Base-by-base conservation (phyloP, 1,140 invertebrate genomes). In the Drosophila littoralis region DNA sequence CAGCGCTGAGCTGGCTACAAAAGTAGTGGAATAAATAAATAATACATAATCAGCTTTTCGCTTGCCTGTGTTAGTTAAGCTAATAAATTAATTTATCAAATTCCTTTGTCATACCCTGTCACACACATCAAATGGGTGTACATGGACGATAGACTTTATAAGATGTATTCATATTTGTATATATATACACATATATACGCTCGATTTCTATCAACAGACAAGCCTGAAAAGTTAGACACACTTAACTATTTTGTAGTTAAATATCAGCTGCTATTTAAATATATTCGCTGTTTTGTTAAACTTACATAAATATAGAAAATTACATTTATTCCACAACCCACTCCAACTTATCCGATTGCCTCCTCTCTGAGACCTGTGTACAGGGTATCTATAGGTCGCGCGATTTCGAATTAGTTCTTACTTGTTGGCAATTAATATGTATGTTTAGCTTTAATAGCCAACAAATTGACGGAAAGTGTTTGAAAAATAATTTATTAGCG, bases 31-130 rank as follows among this genome's bases (percentile, higher is more conserved):
- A 72, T 65, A 42, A 38, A 70, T 63, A 71, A 38, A 72, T 43
- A 55, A 66, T 7, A 42, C 63, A 72, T 72, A 72, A 65, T 71
- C 61, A 46, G 59, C 63, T 71, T 71, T 65, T 15, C n/a, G 22
- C 28, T 46, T 42, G 43, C 35, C 9, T 35, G 51, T 55, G 28
- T 71, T 48, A 33, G 43, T 57, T 58, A 36, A 36, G 45, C 55
- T 32, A 50, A 66, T 60, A 46, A 54, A 35, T 68, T 48, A 52
- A 68, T 42, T 59, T 52, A 43, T 52, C 43, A 71, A 65, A 46
- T 45, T 51, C 48, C 43, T 28, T 15, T 6, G 1, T 6, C 15
- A 58, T 46, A 46, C 57, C 42, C 57, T 45, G 9, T 59, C n/a
- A n/a, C n/a, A 33, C 3, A 10, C 28, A 1, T 2, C 4, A 0